Percentiles rank a stretch among this genome's conserved stretches.
These are phyloP conservation scores for Montipora capitata DNA, from an alignment of 92 coral and sea anemone species.

Conservation along the genomic window DNA sequence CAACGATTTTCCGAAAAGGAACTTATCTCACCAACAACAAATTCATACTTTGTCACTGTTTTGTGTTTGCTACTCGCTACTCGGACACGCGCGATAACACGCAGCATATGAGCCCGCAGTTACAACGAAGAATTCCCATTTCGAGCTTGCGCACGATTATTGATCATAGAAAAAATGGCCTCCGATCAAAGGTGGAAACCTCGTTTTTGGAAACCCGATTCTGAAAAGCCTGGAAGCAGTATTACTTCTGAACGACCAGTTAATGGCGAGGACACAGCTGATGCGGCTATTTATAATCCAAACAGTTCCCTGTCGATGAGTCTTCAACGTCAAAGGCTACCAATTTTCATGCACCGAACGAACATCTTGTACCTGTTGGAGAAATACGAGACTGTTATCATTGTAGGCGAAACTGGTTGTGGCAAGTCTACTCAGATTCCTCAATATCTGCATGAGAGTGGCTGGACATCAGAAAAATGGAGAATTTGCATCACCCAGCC, in stretches of 20 bases:
- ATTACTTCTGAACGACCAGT: conserved; percentile 82
- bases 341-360: conserved; percentile 98
- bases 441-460: conserved; percentile 96
- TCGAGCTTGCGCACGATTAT: no score
- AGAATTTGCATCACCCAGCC: conserved; percentile 96
- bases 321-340: conserved; percentile 95
- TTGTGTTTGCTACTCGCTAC: no score
- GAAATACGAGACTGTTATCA: conserved; percentile 94
- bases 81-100: no score
- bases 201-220: conserved; percentile 92
- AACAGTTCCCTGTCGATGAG: conserved; percentile 87
- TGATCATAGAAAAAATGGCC: conserved; percentile 61
- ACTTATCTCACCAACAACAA: background rate
- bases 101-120: background rate
- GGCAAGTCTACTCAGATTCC: conserved; percentile 99
- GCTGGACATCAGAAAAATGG: conserved; percentile 89
- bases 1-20: background rate
- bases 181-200: conserved; percentile 78
- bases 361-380: conserved; percentile 96
- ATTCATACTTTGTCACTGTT: no score
- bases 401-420: conserved; percentile 99
- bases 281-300: conserved; percentile 82
- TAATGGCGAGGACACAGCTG: conserved; percentile 74
- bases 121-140: background rate
- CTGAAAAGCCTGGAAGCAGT: conserved; percentile 90